Base-by-base conservation (phyloP, 2,797 vertebrate species). In the Alectoris magna region DNA sequence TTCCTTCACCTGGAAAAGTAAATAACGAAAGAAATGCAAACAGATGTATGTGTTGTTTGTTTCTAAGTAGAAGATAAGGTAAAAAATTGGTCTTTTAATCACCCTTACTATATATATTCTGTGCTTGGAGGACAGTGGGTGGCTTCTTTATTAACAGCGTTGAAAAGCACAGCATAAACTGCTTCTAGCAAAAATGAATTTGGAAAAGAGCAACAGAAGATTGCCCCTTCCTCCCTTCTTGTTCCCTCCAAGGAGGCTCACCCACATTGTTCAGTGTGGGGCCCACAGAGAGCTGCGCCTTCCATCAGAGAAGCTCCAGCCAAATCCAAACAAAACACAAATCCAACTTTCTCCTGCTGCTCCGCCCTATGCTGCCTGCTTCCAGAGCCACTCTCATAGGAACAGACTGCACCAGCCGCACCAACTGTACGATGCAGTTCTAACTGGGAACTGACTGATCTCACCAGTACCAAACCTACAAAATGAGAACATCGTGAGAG, bases 341-440 rank as follows among this genome's bases (percentile, higher is more conserved):
- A 31, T 41, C 19, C 11, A 29, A 36, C 36, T 29, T 22, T 13
- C 14, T 14, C 24, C 48, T 43, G 5, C 27, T 29, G 46, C 38
- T 62, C 46, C 5, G 23, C 6, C 8, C 24, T 5, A 4, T 1
- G 1, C 17, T 39, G 73, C 17, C 70, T 34, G 29, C 16, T 84
- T 44, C 48, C 46, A 36, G 53, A 84, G 10, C 29, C 48, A 8
- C 8, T 24, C 34, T 46, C 46, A 31, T 4, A 8, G n/a, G 23
- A 76, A 12, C 41, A 71, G 24, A 29, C 46, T 14, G 39, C n/a
- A 29, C 7, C 39, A 26, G 10, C 46, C 62, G 34, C 17, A 10
- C 0, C 0, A 77, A 23, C 10, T 9, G 21, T 9, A 5, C 29
- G 6, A n/a, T 21, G 58, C 38, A 39, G 12, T 36, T n/a, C n/a